Evolutionary conservation across 2,113 vertebrate genomes (phyloP), one percentile per base, ranked within the genome.

Genomic region (Pagrus major): DNA sequence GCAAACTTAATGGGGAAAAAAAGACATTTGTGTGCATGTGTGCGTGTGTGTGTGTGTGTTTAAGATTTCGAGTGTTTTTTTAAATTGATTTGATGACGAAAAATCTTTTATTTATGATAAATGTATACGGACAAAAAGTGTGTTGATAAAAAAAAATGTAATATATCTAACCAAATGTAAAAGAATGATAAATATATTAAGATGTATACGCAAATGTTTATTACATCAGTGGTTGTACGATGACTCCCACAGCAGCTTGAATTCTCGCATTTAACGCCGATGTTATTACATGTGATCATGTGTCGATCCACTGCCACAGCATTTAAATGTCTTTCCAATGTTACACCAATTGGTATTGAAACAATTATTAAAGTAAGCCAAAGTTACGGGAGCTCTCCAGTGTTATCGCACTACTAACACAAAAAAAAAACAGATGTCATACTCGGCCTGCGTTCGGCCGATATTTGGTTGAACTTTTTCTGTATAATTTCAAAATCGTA

Each of bases 31-130:
- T 59, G 44, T 82, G 83, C 73, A 68, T 75, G 63, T 64, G 73
- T 76, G 81, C 56, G 52, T 55, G 76, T 61, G 41, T 74, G n/a
- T n/a, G n/a, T 71, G 71, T 74, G 71, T 63, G 52, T 71, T 77
- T 64, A 70, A 72, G 58, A 71, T 67, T 83, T 71, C 8, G 15
- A 58, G 31, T 63, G 46, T 72, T 85, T 83, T 71, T 80, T 77
- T 10, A 41, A n/a, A 69, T 87, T 88, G 60, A 78, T 76, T 85
- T 80, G 52, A 76, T 73, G 58, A 89, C 20, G n/a, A 64, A 65
- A 58, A 83, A 74, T 58, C 60, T 75, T 80, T 87, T 92, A 91
- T 94, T 94, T 92, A 92, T 86, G 87, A 85, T 41, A 85, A 88
- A 90, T 77, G 80, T 90, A 78, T 85, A 86, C 35, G 82, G 84